These are phyloP conservation scores for Heteronetta atricapilla DNA, from an alignment of 2,113 vertebrate species.

Conservation along the genomic window DNA sequence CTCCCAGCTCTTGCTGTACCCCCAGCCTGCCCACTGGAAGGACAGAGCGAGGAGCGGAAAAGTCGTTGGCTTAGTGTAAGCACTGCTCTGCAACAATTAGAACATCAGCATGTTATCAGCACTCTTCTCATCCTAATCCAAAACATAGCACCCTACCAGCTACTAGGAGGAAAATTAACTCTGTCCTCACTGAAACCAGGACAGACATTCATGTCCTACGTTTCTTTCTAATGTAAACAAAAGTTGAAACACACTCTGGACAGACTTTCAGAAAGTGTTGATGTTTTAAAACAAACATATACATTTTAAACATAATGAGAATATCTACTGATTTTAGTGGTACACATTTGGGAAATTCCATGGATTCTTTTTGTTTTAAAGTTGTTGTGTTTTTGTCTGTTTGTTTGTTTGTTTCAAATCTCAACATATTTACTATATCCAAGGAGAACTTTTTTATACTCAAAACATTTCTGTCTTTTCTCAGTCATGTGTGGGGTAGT, in stretches of 20 bases:
- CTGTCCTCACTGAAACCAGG: no score
- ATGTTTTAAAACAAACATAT: not conserved
- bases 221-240: not conserved
- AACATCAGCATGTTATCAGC: no score
- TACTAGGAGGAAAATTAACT: no score
- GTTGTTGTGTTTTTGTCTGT: no score
- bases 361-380: not conserved
- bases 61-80: no score
- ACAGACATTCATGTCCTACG: not conserved
- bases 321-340: not conserved
- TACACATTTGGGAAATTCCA: not conserved
- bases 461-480: not conserved
- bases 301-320: not conserved
- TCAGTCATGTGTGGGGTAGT: not conserved
- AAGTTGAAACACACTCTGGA: not conserved
- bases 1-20: no score
- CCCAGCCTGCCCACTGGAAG: no score
- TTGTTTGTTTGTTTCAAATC: not conserved
- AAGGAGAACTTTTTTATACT: not conserved
- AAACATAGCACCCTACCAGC: no score
- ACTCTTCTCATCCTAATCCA: no score
- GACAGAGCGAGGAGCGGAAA: no score
- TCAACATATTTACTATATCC: not conserved
- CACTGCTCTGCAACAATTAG: no score
- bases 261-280: not conserved